A percentile compares a stretch with the other conserved stretches of the same genome.
Conservation (phyloP, 2,113 vertebrate genomes). For the Xiphias gladius region DNA sequence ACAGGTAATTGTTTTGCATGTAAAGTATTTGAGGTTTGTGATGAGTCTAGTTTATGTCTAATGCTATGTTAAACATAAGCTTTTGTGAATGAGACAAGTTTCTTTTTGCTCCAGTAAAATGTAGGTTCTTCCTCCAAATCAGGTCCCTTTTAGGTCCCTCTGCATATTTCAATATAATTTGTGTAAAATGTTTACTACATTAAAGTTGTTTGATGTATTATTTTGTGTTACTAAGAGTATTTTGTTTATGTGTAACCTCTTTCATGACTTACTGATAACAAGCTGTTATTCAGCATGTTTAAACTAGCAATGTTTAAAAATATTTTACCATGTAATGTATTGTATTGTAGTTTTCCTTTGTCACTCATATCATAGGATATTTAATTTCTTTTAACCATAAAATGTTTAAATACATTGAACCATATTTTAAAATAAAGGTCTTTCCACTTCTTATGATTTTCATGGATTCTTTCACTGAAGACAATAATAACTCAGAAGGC, state of each 20-base stretch:
- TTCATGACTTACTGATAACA: not conserved
- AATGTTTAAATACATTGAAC: not conserved
- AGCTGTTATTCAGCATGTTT: not conserved
- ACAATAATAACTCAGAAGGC: not conserved
- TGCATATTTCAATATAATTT: constrained; percentile 3
- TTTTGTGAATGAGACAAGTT: not conserved
- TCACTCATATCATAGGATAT: not conserved
- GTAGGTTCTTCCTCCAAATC: constrained; percentile 13
- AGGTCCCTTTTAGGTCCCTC: not conserved
- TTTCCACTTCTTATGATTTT: not conserved
- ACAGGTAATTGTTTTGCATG: not conserved
- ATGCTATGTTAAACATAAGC: not conserved
- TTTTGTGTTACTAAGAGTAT: constrained; percentile 5
- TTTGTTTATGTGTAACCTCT: constrained; percentile 17
- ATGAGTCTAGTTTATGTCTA: not conserved
- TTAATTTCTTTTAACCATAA: not conserved
- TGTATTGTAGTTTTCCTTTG: not conserved
- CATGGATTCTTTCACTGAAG: not conserved
- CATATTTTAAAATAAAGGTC: not conserved
- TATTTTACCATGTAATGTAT: not conserved
- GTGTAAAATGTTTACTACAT: constrained; percentile 22
- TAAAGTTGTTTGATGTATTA: not conserved
- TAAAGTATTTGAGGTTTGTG: not conserved
- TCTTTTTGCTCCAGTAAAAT: not conserved
- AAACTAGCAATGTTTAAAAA: not conserved